Evolutionary conservation across 2,113 vertebrate species (phyloP).

Genomic region (Noturus placidus): DNA sequence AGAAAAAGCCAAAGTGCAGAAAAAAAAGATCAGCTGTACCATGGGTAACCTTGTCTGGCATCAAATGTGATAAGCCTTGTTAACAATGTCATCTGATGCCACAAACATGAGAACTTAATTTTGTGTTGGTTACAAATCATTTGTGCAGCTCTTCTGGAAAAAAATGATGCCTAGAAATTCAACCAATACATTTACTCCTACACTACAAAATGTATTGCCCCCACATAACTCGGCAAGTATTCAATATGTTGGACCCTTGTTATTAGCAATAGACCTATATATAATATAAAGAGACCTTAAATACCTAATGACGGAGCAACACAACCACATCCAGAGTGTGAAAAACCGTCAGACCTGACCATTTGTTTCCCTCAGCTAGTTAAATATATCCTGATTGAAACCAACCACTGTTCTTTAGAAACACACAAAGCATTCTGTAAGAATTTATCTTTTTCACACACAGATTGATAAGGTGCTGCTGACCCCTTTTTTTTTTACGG

Average conservation of each 20-base stretch:
- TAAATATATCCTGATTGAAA: not conserved
- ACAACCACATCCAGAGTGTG: not conserved
- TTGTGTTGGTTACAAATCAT: conserved; percentile 33
- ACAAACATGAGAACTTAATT: conserved; percentile 7
- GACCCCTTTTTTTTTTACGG: conserved; percentile 28
- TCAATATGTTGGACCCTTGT: not conserved
- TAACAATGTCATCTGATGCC: conserved; percentile 37
- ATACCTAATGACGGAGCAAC: no score
- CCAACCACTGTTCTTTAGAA: not conserved
- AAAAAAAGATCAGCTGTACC: conserved; percentile 28
- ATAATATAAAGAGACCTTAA: not conserved
- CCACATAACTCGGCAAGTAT: not conserved
- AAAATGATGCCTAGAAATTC: not conserved
- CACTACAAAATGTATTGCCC: not conserved
- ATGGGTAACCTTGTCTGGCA: conserved; percentile 34
- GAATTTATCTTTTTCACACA: conserved; percentile 44
- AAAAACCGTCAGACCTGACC: not conserved
- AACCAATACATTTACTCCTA: not conserved
- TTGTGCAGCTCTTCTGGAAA: not conserved
- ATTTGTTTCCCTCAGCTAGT: not conserved
- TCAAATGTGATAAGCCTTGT: conserved; percentile 27
- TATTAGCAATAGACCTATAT: not conserved
- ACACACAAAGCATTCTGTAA: not conserved
- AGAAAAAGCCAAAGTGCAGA: conserved; percentile 48
- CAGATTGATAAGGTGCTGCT: conserved; percentile 42